A percentile compares a stretch with the other conserved stretches of the same genome.
Evolutionary conservation across 2,113 vertebrate species (phyloP).

Genomic region (Pseudorectes ferrugineus): DNA sequence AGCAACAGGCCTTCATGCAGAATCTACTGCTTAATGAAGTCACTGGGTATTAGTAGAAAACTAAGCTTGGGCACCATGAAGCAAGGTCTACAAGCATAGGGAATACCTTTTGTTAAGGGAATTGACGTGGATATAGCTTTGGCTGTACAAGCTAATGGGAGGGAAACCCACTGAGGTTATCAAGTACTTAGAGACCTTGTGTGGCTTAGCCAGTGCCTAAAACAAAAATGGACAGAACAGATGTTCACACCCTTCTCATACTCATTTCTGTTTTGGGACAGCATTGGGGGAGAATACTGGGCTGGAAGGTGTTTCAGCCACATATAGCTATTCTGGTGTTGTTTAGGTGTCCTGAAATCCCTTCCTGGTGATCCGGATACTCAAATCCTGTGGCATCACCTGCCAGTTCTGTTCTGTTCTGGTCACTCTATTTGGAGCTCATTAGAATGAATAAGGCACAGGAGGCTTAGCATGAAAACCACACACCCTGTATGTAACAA

Average conservation of each 20-base stretch:
- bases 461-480: neutral
- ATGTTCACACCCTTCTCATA: neutral
- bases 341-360: neutral
- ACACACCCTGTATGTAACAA: neutral
- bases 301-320: neutral
- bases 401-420: neutral
- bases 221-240: neutral
- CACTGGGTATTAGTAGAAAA: neutral
- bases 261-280: neutral
- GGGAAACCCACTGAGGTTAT: neutral
- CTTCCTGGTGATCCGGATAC: neutral
- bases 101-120: neutral
- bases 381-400: neutral
- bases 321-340: neutral
- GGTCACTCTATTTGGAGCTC: neutral
- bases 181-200: neutral
- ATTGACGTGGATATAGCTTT: neutral
- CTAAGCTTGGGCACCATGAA: neutral
- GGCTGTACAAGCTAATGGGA: neutral
- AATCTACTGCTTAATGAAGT: neutral
- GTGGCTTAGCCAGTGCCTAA: neutral
- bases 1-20: neutral
- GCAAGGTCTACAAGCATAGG: neutral
- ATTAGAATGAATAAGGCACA: neutral
- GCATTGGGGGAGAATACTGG: rapidly evolving